Percentiles rank a stretch among this genome's conserved stretches.
Evolutionary conservation across 2,113 vertebrate species (phyloP).

Genomic region (Barbus barbus): DNA sequence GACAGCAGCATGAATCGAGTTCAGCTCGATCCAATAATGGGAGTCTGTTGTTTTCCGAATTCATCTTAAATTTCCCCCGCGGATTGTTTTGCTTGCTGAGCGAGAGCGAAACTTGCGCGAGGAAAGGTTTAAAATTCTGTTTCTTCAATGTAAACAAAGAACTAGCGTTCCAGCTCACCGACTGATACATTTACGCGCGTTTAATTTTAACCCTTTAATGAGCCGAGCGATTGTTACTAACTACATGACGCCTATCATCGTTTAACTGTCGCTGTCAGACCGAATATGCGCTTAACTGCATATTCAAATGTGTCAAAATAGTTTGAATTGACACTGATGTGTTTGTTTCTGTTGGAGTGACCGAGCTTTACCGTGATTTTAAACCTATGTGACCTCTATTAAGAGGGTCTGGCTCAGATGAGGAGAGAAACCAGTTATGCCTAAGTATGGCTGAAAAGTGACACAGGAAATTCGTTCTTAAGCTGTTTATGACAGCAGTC

Average conservation of each 20-base stretch:
- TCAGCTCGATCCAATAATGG: slow-evolving; percentile 35
- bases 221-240: slow-evolving; percentile 2
- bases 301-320: neutral
- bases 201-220: slow-evolving; percentile 74
- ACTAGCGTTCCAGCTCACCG: slow-evolving; percentile 59
- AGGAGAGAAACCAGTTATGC: neutral
- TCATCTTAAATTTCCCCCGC: neutral
- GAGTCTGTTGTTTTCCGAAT: neutral
- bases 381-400: slow-evolving; percentile 10
- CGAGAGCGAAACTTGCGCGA: neutral
- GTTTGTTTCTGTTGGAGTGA: slow-evolving; percentile 7
- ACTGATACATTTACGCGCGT: slow-evolving; percentile 75
- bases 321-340: neutral
- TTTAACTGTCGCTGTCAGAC: too few species aligned
- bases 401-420: neutral
- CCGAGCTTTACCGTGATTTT: slow-evolving; percentile 7
- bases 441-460: neutral
- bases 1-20: slow-evolving; percentile 46
- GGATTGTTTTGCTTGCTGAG: neutral
- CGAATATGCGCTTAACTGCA: neutral
- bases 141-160: slow-evolving; percentile 58
- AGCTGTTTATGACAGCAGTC: neutral
- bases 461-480: too few species aligned
- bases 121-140: neutral
- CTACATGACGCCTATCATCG: neutral